Conservation (phyloP, 2,888 invertebrate genomes). For the Pyrocoelia pectoralis region DNA sequence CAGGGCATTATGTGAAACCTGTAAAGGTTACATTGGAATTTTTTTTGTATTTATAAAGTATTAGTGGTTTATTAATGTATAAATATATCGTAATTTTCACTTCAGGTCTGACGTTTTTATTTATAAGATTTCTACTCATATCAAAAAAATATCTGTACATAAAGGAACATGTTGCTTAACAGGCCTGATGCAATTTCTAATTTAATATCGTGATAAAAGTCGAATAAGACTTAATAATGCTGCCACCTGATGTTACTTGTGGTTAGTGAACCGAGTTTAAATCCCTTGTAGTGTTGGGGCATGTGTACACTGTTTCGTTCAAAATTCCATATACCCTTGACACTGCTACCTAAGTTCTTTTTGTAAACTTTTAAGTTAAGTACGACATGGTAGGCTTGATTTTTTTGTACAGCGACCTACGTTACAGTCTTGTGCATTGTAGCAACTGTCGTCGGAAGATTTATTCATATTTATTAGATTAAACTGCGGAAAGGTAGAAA, state of each 20-base stretch:
- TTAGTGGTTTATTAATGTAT: conserved; percentile 4
- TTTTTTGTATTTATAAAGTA: conserved; percentile 13
- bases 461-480: not conserved
- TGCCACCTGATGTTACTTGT: too few relatives aligned
- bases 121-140: not conserved
- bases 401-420: not conserved
- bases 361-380: too few relatives aligned
- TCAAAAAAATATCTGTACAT: not conserved
- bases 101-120: not conserved
- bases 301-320: too few relatives aligned
- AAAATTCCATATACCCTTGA: too few relatives aligned
- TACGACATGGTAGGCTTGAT: too few relatives aligned
- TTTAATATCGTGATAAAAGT: too few relatives aligned
- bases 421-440: conserved; percentile 1
- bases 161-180: not conserved
- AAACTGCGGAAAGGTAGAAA: conserved; percentile 1
- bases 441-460: too few relatives aligned
- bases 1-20: conserved; percentile 19
- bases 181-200: not conserved
- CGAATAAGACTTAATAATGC: too few relatives aligned
- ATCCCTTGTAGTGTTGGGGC: not conserved
- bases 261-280: not conserved
- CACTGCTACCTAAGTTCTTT: too few relatives aligned
- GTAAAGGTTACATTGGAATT: not conserved
- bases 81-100: not conserved